Percentiles rank a stretch among this genome's conserved stretches.
These are phyloP conservation scores for Lordiphosa mommai DNA, from an alignment of 1,140 invertebrate species.

Conservation along the genomic window DNA sequence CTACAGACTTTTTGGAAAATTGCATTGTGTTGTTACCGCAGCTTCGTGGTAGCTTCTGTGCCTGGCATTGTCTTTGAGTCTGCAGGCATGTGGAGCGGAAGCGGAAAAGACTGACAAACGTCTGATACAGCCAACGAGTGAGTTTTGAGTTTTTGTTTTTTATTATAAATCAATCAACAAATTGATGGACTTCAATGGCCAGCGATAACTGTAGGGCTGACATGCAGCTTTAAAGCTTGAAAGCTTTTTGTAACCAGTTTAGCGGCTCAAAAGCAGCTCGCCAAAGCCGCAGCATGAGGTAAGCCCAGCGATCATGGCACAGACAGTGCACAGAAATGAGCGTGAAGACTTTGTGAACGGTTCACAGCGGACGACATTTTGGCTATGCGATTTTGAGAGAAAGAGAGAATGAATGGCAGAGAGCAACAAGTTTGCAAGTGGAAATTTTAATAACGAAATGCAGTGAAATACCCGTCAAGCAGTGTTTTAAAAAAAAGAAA, in stretches of 20 bases:
- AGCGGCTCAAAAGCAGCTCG: conserved; percentile 59
- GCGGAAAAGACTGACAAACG: conserved; percentile 36
- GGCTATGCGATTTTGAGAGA: conserved; percentile 12
- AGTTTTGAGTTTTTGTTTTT: too few relatives aligned
- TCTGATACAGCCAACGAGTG: too few relatives aligned
- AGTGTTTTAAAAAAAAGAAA: conserved; percentile 37
- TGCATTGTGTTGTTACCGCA: conserved; percentile 50
- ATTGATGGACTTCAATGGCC: conserved; percentile 47
- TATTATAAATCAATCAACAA: conserved; percentile 38
- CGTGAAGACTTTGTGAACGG: conserved; percentile 76
- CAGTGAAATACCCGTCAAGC: conserved; percentile 43
- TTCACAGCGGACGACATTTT: conserved; percentile 53
- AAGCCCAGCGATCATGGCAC: conserved; percentile 52
- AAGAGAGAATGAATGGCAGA: conserved; percentile 24
- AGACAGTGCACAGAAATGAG: conserved; percentile 67
- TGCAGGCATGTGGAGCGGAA: conserved; percentile 40
- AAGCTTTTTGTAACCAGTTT: conserved; percentile 48
- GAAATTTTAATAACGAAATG: conserved; percentile 76
- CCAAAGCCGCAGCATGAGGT: conserved; percentile 54
- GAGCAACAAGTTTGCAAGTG: conserved; percentile 71
- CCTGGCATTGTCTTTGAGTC: conserved; percentile 36
- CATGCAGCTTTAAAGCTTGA: not conserved
- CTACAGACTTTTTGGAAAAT: conserved; percentile 38
- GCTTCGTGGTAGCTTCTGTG: conserved; percentile 6
- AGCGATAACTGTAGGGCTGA: conserved; percentile 21